Conservation (phyloP, 2,888 invertebrate genomes). For the Acanthosoma haemorrhoidale region DNA sequence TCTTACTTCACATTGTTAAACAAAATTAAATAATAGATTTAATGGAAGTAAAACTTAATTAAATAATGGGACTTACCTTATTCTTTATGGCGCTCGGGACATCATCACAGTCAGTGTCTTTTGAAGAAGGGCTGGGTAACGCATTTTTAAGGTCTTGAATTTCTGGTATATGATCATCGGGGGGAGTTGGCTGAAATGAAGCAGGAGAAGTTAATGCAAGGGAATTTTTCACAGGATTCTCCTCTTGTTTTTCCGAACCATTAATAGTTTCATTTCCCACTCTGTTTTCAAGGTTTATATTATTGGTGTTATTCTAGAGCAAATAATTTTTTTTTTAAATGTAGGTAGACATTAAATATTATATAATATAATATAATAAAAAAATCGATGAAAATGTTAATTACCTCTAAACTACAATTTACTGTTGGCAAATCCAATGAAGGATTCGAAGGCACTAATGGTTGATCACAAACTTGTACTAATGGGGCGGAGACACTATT, state of each 20-base stretch:
- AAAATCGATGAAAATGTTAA: neutral
- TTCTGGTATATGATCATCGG: constrained; percentile 13
- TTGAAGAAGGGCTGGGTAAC: constrained; percentile 1
- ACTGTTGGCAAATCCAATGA: constrained; percentile 9
- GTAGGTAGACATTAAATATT: neutral
- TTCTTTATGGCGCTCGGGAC: constrained; percentile 10
- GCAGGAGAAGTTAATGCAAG: neutral
- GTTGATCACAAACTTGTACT: constrained; percentile 25
- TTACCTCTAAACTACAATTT: constrained; percentile 9
- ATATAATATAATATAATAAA: neutral
- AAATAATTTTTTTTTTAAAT: neutral
- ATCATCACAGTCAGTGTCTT: neutral
- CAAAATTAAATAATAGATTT: too few species aligned
- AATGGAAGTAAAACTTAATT: too few species aligned
- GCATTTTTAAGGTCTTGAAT: constrained; percentile 18
- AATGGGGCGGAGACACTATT: constrained; percentile 55
- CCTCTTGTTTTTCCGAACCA: neutral
- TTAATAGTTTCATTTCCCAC: neutral
- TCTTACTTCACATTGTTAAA: too few species aligned
- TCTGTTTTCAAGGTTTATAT: neutral
- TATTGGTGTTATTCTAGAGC: neutral
- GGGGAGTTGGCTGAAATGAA: constrained; percentile 20
- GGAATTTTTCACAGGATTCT: neutral
- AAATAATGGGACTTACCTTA: neutral
- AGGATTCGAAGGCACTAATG: constrained; percentile 28